Percentiles rank a stretch among this genome's conserved stretches.
phyloP scores from a whole-genome alignment of 2,888 invertebrate genomes.

The Leistus spinibarbis region DNA sequence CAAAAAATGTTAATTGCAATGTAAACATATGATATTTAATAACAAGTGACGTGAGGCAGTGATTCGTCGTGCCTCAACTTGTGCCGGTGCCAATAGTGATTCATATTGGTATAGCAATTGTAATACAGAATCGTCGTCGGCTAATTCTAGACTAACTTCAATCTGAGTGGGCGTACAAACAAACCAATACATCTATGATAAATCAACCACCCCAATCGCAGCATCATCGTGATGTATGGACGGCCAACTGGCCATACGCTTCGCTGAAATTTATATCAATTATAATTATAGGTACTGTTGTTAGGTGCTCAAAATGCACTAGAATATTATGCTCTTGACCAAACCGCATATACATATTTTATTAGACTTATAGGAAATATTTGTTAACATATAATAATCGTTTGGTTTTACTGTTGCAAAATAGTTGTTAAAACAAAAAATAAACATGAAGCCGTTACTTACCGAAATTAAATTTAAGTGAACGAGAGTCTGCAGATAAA shows the following conservation, averaged over 20 bases:
- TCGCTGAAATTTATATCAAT: neutral
- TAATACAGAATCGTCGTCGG: constrained; percentile 7
- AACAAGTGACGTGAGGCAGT: constrained; percentile 7
- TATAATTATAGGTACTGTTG: neutral
- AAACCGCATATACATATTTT: too few species aligned
- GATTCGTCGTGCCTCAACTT: neutral
- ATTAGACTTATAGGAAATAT: too few species aligned
- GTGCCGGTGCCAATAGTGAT: constrained; percentile 13
- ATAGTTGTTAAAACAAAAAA: too few species aligned
- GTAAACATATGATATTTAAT: constrained; percentile 25
- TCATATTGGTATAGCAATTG: constrained; percentile 23
- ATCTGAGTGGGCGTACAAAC: constrained; percentile 19
- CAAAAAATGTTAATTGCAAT: constrained; percentile 23
- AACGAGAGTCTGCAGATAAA: too few species aligned
- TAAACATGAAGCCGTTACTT: too few species aligned
- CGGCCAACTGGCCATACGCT: neutral
- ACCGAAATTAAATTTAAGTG: too few species aligned
- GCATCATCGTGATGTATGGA: neutral
- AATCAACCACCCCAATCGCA: neutral
- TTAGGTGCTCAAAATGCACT: too few species aligned
- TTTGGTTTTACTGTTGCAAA: too few species aligned
- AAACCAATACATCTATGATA: constrained; percentile 4
- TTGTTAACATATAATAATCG: too few species aligned
- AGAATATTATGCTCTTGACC: too few species aligned
- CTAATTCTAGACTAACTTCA: neutral